Conservation (phyloP, 2,888 invertebrate species). For the Tipula unca region DNA sequence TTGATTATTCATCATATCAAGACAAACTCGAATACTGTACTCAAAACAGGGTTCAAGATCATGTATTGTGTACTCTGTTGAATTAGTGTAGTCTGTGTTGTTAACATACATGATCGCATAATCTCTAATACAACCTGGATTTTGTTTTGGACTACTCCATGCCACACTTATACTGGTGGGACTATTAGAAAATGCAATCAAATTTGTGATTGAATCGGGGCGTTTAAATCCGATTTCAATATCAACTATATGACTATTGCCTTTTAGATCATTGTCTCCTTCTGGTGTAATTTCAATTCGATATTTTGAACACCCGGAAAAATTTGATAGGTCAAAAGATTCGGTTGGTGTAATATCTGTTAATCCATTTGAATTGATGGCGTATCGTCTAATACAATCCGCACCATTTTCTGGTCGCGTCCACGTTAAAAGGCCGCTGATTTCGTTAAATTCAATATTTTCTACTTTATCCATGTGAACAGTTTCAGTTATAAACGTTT, state of each 20-base stretch:
- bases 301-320: not conserved
- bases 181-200: not conserved
- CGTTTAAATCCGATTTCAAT: not conserved
- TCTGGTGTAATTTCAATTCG: not conserved
- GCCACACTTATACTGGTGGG: not conserved
- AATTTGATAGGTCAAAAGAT: not conserved
- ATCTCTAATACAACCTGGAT: not conserved
- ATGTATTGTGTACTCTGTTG: not conserved
- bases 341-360: not conserved
- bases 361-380: not conserved
- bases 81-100: not conserved
- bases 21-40: not conserved
- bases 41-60: not conserved
- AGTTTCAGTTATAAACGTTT: not conserved
- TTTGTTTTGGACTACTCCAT: not conserved
- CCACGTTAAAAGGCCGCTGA: not conserved
- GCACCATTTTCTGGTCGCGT: not conserved
- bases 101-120: not conserved
- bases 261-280: not conserved
- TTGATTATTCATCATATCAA: not conserved
- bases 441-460: not conserved
- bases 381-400: not conserved
- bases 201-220: not conserved
- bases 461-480: not conserved
- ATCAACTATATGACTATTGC: not conserved